Evolutionary conservation across 2,797 vertebrate species (phyloP).

Genomic region (Chelonia mydas): DNA sequence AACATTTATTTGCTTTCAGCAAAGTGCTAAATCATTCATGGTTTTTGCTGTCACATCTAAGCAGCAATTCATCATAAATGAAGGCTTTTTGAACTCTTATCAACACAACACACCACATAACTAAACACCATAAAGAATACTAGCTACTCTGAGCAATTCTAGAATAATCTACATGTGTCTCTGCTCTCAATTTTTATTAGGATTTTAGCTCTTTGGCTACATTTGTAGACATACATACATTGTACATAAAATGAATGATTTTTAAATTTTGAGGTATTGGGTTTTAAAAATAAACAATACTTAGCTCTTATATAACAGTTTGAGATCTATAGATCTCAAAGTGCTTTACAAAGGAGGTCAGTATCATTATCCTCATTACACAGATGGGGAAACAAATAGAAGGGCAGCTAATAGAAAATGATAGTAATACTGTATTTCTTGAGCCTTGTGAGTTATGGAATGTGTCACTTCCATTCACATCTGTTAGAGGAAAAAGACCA

Average conservation of each 20-base stretch:
- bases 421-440: not conserved
- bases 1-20: accelerated
- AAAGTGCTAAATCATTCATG: accelerated
- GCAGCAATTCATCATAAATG: accelerated
- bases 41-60: not conserved
- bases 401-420: not conserved
- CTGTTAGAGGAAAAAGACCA: no score
- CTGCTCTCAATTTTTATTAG: accelerated
- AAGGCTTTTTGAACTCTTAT: not conserved
- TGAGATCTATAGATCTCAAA: not conserved
- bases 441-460: no score
- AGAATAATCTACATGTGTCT: not conserved
- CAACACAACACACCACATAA: accelerated
- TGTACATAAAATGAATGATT: not conserved
- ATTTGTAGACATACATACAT: not conserved
- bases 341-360: no score
- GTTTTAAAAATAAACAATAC: not conserved
- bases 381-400: not conserved
- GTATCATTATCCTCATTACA: not conserved
- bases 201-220: not conserved
- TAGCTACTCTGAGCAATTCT: not conserved
- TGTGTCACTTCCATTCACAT: no score
- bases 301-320: not conserved
- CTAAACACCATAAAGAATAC: not conserved
- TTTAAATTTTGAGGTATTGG: not conserved